Evolutionary conservation across 2,797 vertebrate species (phyloP).

Genomic region (Ispidina lecontei): DNA sequence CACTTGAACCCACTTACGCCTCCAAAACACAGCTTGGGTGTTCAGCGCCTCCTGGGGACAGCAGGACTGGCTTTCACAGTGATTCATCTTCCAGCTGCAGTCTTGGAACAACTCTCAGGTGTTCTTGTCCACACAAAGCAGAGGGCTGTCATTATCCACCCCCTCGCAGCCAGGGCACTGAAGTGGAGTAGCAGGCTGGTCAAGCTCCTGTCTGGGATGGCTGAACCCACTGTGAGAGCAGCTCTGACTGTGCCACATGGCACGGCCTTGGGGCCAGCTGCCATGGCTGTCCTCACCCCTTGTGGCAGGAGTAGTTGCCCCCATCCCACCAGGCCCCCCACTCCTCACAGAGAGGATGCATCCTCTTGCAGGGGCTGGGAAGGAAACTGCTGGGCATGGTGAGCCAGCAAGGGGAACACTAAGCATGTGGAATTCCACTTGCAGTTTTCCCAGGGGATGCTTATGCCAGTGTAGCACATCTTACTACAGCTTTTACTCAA

Average conservation of each 20-base stretch:
- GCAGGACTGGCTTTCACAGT: neutral
- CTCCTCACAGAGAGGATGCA: rapidly evolving
- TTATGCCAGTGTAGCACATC: neutral
- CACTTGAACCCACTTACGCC: neutral
- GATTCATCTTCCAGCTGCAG: neutral
- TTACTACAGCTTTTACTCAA: neutral
- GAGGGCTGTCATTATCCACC: slow-evolving; percentile 18
- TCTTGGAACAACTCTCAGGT: neutral
- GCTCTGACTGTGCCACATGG: rapidly evolving
- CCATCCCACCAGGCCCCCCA: rapidly evolving
- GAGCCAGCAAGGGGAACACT: neutral
- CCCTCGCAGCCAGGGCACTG: neutral
- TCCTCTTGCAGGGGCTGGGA: rapidly evolving
- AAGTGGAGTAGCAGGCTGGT: slow-evolving; percentile 14
- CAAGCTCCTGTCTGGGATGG: neutral
- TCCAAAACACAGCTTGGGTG: neutral
- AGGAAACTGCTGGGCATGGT: neutral
- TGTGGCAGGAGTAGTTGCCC: rapidly evolving
- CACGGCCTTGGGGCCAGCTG: rapidly evolving
- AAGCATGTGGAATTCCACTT: neutral
- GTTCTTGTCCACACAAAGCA: neutral
- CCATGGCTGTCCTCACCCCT: neutral
- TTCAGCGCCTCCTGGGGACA: neutral
- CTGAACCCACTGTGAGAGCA: neutral
- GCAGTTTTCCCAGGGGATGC: rapidly evolving